Base-by-base conservation (phyloP, 2,888 invertebrate species). In the Trachelus troglodyta region DNA sequence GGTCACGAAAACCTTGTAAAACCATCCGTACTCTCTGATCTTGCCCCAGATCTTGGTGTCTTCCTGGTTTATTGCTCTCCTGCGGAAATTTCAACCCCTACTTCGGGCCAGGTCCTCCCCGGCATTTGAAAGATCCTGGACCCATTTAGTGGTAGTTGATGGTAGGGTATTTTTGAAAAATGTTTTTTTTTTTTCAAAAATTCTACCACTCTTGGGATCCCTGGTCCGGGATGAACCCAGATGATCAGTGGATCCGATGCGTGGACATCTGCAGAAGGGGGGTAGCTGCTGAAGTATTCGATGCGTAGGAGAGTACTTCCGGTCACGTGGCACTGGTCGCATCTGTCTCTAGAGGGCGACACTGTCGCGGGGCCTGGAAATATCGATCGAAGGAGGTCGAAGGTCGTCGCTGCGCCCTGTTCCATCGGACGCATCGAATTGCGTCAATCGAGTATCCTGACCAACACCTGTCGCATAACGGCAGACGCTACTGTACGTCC, bases 251-350 rank as follows among this genome's bases (percentile, higher is more conserved):
- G 71, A 71, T 11, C 31, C 30, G 71, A 71, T 31, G 71, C 31
- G 31, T 71, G 71, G 71, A 71, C 71, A 71, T 71, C 71, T 71
- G 71, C 71, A 34, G 12, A 3, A 23, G 71, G 6, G 69, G 71
- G 71, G 31, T 69, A 30, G 69, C 69, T 69, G 31, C 1, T 34
- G 15, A 71, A 34, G 12, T 34, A 31, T 71, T 71, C 6, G 9
- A 31, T 31, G 71, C 71, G 71, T 34, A 34, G 71, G 71, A 34
- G 71, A 33, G 71, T 23, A 71, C 71, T 71, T 71, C 71, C 71
- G 71, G 71, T 71, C 71, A 71, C 71, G 71, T 71, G 71, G 11
- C 56, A 15, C 33, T 33, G 12, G 31, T 56, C 31, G 71, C 71
- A 71, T 71, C 71, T 71, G 71, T 33, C 71, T 31, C 23, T 71